Evolutionary conservation across 37 sponge, comb jelly and placozoan genomes (phyloP).

Genomic region (Geodia barretti): DNA sequence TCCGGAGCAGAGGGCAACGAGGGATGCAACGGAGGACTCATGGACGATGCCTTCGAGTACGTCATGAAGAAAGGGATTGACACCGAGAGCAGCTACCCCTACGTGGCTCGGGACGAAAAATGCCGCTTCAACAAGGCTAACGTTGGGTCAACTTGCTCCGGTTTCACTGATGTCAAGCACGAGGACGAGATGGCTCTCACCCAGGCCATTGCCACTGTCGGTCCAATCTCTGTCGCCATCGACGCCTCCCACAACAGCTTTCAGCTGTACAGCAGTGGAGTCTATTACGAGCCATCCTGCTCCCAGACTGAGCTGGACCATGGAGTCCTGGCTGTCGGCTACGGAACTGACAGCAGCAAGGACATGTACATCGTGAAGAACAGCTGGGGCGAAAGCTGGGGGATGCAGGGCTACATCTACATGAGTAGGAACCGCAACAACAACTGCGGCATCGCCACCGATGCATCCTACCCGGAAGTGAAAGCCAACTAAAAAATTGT

Average conservation of each 20-base stretch:
- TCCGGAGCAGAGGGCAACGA: slow-evolving; percentile 82
- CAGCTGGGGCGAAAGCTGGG: slow-evolving; percentile 94
- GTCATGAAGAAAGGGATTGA: slow-evolving; percentile 84
- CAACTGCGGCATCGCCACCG: slow-evolving; percentile 89
- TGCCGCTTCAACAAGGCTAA: slow-evolving; percentile 61
- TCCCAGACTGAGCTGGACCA: slow-evolving; percentile 87
- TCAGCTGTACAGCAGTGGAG: slow-evolving; percentile 80
- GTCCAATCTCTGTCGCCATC: slow-evolving; percentile 94
- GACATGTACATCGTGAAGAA: slow-evolving; percentile 94
- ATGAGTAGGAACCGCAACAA: slow-evolving; percentile 70
- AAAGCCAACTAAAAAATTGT: no score
- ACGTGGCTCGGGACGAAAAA: slow-evolving; percentile 74
- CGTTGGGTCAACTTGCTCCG: slow-evolving; percentile 68
- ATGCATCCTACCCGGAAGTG: slow-evolving; percentile 83
- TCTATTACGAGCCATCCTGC: slow-evolving; percentile 85
- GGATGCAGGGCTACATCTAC: slow-evolving; percentile 83
- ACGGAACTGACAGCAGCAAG: slow-evolving; percentile 61
- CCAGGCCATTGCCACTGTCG: slow-evolving; percentile 73
- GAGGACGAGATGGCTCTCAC: slow-evolving; percentile 70
- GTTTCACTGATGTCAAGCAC: slow-evolving; percentile 52
- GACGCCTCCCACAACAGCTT: slow-evolving; percentile 82
- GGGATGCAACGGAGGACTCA: slow-evolving; percentile 96
- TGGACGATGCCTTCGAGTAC: slow-evolving; percentile 90
- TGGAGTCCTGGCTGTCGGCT: slow-evolving; percentile 91
- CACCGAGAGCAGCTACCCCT: slow-evolving; percentile 93